These are phyloP conservation scores for Calliphora vicina DNA, from an alignment of 1,140 invertebrate genomes.

Conservation along the genomic window DNA sequence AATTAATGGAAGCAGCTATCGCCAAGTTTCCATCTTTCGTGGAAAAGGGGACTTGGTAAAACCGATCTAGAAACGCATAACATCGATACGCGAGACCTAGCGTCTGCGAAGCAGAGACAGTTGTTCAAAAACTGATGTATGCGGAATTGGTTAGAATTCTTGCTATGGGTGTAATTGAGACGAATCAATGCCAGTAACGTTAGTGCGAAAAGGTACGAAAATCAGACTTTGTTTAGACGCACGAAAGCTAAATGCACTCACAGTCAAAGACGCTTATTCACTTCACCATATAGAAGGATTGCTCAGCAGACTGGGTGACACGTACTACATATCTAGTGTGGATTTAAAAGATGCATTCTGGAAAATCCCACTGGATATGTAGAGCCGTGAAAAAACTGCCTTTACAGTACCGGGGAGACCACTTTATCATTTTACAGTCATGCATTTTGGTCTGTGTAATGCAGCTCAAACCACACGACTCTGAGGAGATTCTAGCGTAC, in stretches of 20 bases:
- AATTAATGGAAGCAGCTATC: neutral
- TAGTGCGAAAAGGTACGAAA: neutral
- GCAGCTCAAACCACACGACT: conserved; percentile 38
- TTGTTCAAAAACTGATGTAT: neutral
- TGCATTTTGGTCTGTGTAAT: conserved; percentile 46
- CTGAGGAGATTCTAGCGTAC: too few relatives aligned
- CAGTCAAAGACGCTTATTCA: conserved; percentile 45
- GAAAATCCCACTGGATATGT: conserved; percentile 52
- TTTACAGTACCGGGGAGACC: conserved; percentile 28
- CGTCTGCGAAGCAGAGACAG: neutral
- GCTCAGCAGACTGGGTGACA: too few relatives aligned
- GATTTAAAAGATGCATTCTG: conserved; percentile 51
- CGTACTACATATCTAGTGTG: conserved; percentile 42
- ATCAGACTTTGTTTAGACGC: neutral
- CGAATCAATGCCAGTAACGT: neutral
- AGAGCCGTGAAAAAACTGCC: too few relatives aligned
- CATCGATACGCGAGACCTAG: neutral
- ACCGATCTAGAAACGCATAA: neutral
- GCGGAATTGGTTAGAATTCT: neutral
- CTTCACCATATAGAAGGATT: conserved; percentile 48
- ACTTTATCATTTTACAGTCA: conserved; percentile 29
- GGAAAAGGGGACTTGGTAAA: neutral
- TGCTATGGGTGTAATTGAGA: neutral
- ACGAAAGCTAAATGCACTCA: neutral
- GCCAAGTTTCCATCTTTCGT: too few relatives aligned